Evolutionary conservation across 1,140 invertebrate genomes (phyloP).

Genomic region (Coelopa frigida): DNA sequence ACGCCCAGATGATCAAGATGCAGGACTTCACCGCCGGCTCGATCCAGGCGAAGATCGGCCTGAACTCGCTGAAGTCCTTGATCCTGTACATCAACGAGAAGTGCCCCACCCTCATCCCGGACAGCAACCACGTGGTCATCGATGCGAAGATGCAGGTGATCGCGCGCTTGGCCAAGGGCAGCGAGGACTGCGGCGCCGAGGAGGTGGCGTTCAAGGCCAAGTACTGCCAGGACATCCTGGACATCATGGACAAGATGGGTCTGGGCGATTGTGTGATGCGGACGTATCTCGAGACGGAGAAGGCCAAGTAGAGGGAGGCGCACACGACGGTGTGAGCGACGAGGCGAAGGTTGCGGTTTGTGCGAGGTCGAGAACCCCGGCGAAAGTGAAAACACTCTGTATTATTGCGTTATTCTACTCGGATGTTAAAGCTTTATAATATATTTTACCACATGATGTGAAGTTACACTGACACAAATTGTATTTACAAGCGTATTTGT

Average conservation of each 20-base stretch:
- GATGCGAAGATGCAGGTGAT: conserved; percentile 39
- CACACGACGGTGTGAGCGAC: not conserved
- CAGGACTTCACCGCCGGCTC: conserved; percentile 39
- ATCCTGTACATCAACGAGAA: conserved; percentile 39
- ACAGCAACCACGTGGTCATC: conserved; percentile 34
- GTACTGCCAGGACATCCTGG: conserved; percentile 42
- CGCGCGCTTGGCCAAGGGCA: conserved; percentile 18
- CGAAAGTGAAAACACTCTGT: too few relatives aligned
- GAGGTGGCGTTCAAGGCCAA: conserved; percentile 25
- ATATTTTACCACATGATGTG: too few relatives aligned
- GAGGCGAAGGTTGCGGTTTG: not conserved
- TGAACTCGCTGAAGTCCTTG: conserved; percentile 32
- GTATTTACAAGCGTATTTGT: too few relatives aligned
- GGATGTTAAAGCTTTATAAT: too few relatives aligned
- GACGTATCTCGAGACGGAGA: conserved; percentile 25
- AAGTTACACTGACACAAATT: too few relatives aligned
- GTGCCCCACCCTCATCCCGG: conserved; percentile 34
- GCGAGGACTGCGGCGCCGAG: conserved; percentile 36
- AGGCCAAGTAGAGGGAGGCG: conserved; percentile 7
- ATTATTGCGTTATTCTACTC: too few relatives aligned
- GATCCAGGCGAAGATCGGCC: conserved; percentile 37
- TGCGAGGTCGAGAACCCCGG: not conserved
- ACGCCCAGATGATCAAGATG: conserved; percentile 38
- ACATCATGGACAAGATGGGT: conserved; percentile 41
- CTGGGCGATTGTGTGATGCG: conserved; percentile 42